A percentile compares a stretch with the other conserved stretches of the same genome.
These are phyloP conservation scores for Iphiclides podalirius DNA, from an alignment of 2,888 invertebrate genomes.

Conservation along the genomic window DNA sequence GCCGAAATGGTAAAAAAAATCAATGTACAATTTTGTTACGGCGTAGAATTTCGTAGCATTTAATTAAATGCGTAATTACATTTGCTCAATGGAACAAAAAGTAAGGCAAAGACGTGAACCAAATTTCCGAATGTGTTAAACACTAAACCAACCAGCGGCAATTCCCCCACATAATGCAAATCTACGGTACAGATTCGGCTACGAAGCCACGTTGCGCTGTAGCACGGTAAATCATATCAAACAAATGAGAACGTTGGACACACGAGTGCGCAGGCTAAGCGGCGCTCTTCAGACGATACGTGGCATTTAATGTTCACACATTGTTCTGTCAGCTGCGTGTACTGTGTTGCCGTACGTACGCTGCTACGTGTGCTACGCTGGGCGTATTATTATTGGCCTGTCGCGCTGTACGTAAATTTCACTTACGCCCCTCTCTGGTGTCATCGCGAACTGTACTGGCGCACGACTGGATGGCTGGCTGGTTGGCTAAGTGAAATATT, in stretches of 20 bases:
- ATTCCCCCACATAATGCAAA: too few species aligned
- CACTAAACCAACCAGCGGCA: too few species aligned
- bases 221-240: conserved; percentile 1
- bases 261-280: not conserved
- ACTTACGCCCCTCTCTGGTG: not conserved
- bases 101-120: too few species aligned
- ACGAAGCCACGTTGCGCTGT: not conserved
- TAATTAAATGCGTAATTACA: too few species aligned
- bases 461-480: not conserved
- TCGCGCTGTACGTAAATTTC: conserved; percentile 13
- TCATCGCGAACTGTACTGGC: conserved; percentile 3
- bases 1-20: too few species aligned
- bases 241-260: not conserved
- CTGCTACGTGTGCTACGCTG: not conserved
- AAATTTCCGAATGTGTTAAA: too few species aligned
- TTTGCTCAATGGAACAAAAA: too few species aligned
- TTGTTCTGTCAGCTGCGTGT: not conserved
- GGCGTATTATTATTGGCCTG: too few species aligned
- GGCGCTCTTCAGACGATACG: not conserved
- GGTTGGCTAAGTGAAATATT: conserved; percentile 1
- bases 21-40: too few species aligned
- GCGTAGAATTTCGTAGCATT: too few species aligned
- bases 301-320: not conserved
- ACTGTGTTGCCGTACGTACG: not conserved
- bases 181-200: not conserved